A percentile compares a stretch with the other conserved stretches of the same genome.
Conservation (phyloP, 2,113 vertebrate genomes). For the Sceloporus undulatus region DNA sequence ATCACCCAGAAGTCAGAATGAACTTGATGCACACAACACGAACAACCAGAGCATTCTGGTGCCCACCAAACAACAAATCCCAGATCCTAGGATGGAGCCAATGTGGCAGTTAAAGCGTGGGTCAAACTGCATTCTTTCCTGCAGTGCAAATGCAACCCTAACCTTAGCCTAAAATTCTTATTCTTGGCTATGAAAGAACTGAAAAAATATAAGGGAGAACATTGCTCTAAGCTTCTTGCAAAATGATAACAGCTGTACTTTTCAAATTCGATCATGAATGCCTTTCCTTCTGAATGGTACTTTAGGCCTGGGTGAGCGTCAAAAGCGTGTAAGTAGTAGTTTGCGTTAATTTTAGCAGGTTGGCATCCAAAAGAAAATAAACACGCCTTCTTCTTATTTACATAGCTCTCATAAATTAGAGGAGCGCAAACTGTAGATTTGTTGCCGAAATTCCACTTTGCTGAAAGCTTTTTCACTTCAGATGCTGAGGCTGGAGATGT, state of each 20-base stretch:
- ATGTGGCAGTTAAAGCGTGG: no score
- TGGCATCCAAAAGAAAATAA: constrained; percentile 60
- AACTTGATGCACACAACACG: no score
- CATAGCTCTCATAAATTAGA: constrained; percentile 80
- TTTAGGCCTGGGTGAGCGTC: constrained; percentile 66
- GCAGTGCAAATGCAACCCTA: no score
- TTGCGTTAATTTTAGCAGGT: constrained; percentile 76
- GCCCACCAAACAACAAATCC: no score
- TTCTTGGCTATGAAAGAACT: background rate
- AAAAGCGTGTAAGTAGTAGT: constrained; percentile 79
- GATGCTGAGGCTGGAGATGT: constrained; percentile 70
- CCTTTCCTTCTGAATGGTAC: constrained; percentile 61
- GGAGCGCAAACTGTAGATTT: constrained; percentile 79
- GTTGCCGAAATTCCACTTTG: constrained; percentile 77
- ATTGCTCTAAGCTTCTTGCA: constrained; percentile 37
- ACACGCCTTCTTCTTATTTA: constrained; percentile 75
- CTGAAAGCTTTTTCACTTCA: constrained; percentile 74
- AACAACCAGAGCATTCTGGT: no score
- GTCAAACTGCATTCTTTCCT: no score
- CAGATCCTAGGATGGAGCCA: no score
- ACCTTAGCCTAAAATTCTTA: no score
- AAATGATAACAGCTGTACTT: constrained; percentile 37
- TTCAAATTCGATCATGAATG: constrained; percentile 43
- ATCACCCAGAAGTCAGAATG: no score
- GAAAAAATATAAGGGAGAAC: constrained; percentile 47